A percentile compares a stretch with the other conserved stretches of the same genome.
phyloP scores from a whole-genome alignment of 2,797 vertebrate species.

The Scolopax bukidnonensis region DNA sequence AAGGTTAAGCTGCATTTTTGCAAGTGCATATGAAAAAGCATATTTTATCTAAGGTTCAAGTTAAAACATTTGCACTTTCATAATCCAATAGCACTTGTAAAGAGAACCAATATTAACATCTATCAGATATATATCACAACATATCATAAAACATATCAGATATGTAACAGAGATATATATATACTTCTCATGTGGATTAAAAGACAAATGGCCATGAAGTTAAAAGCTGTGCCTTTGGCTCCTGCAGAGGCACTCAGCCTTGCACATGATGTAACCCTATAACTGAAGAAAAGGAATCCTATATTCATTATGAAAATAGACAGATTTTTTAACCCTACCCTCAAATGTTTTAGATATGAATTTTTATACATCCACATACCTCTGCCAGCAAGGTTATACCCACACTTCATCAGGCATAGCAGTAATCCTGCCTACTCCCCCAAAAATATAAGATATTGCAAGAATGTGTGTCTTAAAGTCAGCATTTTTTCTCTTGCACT shows the following conservation, averaged over 20 bases:
- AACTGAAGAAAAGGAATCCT: not conserved
- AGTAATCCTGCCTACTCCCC: not conserved
- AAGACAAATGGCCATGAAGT: not conserved
- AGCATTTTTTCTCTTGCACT: not conserved
- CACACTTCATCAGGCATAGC: not conserved
- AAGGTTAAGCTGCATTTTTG: not conserved
- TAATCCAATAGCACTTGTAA: not conserved
- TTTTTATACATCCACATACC: not conserved
- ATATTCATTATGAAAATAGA: not conserved
- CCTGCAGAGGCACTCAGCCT: not conserved
- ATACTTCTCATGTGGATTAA: not conserved
- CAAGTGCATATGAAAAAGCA: not conserved
- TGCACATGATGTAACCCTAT: not conserved
- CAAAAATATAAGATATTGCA: not conserved
- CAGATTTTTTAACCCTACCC: not conserved
- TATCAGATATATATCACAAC: not conserved
- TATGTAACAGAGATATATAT: not conserved
- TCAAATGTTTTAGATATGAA: not conserved
- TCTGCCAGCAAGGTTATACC: not conserved
- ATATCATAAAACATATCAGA: not conserved
- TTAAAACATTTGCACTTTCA: not conserved
- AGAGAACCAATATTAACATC: not conserved
- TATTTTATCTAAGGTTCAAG: not conserved
- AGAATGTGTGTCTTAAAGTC: not conserved
- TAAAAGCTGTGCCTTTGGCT: not conserved